A percentile compares a stretch with the other conserved stretches of the same genome.
Evolutionary conservation across 2,113 vertebrate genomes (phyloP).

Genomic region (Hippocampus comes): DNA sequence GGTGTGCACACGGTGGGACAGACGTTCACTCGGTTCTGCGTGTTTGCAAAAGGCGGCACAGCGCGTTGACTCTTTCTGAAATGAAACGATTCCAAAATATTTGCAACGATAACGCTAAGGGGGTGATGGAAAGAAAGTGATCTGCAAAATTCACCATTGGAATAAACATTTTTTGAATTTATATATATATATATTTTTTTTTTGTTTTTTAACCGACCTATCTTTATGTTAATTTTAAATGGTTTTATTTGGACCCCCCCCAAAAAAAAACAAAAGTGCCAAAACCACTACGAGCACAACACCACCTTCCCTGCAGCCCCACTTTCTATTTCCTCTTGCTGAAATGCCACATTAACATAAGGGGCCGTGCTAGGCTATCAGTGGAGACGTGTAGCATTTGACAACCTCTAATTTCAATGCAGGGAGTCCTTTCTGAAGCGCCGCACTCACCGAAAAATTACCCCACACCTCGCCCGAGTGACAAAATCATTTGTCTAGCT

Average conservation of each 20-base stretch:
- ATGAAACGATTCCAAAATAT: background rate
- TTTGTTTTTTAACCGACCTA: too few relatives aligned
- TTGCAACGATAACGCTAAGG: background rate
- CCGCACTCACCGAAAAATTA: conserved; percentile 66
- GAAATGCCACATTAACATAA: conserved; percentile 79
- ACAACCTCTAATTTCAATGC: conserved; percentile 68
- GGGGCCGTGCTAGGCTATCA: conserved; percentile 58
- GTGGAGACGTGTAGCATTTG: conserved; percentile 59
- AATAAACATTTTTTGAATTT: background rate
- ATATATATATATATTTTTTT: too few relatives aligned
- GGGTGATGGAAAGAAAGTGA: background rate
- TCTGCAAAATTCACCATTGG: background rate
- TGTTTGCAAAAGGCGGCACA: background rate
- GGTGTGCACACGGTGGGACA: conserved; percentile 3
- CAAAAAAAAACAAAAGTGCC: conserved; percentile 20
- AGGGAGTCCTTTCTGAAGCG: conserved; percentile 50
- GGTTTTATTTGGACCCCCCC: background rate
- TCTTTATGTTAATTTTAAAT: background rate
- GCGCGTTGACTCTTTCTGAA: background rate
- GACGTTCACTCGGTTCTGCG: background rate
- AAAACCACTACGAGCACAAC: conserved; percentile 19
- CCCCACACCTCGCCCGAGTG: conserved; percentile 52
- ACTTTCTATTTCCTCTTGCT: conserved; percentile 53
- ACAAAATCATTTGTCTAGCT: conserved; percentile 66
- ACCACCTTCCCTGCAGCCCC: conserved; percentile 7